Evolutionary conservation across 2,888 invertebrate species (phyloP), one percentile per base, ranked within the genome.

Genomic region (Dioctria linearis): DNA sequence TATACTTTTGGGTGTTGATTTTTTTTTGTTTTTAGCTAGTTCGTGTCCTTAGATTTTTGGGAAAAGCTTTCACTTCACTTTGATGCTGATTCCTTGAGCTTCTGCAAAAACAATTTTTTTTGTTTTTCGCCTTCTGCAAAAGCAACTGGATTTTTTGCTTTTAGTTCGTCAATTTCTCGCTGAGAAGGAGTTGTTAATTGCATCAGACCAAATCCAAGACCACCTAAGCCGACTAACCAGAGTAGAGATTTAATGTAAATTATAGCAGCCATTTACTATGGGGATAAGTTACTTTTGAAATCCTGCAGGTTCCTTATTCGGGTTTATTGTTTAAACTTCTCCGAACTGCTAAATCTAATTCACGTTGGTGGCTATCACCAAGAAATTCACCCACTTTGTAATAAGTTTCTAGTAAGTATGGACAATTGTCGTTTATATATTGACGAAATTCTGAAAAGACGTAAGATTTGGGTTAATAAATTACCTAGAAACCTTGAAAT

Each of bases 331-430:
- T 54, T 13, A 84, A 46, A 5, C 83, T 65, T 43, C 84, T 87
- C 94, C 93, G 93, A 86, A 91, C 88, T 83, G 88, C 88, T 79
- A 91, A 86, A 88, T 93, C 93, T 73, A 89, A 84, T 83, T 91
- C 88, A 83, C 94, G 89, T 42, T 89, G 83, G 3, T 85, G 85
- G 78, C 82, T 87, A 75, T 91, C 89, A 0, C 92, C 91, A 8
- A 94, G 83, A 61, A 89, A 86, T 89, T 95, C 95, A 79, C 94
- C 94, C 43, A 94, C 85, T 84, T 89, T 88, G 87, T 95, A 95
- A 87, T 93, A 95, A 71, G 91, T 90, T 84, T 95, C 92, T 82
- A 95, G 89, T 49, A 93, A 86, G 85, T 88, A 90, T 75, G 94
- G 93, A 87, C 90, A 93, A 83, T 94, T 93, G 80, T 93, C 90